Base-by-base conservation (phyloP, 2,797 vertebrate genomes). In the Myripristis jacobus region DNA sequence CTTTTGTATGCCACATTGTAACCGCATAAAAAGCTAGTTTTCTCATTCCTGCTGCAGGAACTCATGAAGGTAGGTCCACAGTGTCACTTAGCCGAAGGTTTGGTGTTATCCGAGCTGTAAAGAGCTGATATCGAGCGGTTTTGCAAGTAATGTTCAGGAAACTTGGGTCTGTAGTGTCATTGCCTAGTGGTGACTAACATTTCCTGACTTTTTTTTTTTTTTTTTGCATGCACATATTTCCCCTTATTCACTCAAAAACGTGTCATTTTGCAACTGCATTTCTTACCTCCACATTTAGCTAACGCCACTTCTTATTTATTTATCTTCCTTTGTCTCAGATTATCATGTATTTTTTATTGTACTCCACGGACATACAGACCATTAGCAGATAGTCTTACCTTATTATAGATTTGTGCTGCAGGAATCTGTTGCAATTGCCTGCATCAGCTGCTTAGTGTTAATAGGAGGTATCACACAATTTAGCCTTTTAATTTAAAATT, bases 61-160 rank as follows among this genome's bases (percentile, higher is more conserved):
- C 65, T n/a, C 66, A 89, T 91, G 87, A 68, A 89, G 90, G 92
- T 92, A 84, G 16, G 81, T 84, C 60, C n/a, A 41, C 8, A 9
- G 12, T 25, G 10, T 1, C 16, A 43, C 15, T 43, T 16, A 15
- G 12, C 13, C 18, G 1, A 4, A n/a, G 22, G 31, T 36, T 29
- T 2, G 50, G 25, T 6, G 24, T 5, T 52, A 16, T 24, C 4
- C 5, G 34, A n/a, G 3, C 31, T 63, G 38, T 62, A 3, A 53
- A 2, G 10, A 11, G 16, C 3, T 16, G 38, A 15, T 3, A 4
- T 41, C 4, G 41, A 43, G 3, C 15, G 41, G 13, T 43, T 43
- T 43, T 43, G 41, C 15, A 43, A 15, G 15, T 43, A 16, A 43
- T 60, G n/a, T 1, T 34, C 6, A 12, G 2, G 2, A 48, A 80